Base-by-base conservation (phyloP, 1,140 invertebrate species). In the Camponotus floridanus region DNA sequence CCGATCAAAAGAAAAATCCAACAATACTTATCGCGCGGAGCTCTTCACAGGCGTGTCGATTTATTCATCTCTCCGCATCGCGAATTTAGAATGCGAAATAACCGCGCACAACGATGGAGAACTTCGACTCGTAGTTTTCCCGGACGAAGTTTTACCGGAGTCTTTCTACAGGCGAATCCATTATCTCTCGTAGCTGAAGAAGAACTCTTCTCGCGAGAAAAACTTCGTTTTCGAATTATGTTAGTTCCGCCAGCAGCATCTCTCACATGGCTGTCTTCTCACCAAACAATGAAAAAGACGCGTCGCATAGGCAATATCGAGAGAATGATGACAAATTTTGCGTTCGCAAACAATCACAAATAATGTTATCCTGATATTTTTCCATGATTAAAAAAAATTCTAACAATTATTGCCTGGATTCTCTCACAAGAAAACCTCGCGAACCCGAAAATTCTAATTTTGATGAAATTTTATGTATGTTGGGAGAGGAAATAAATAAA, bases 81-180 rank as follows among this genome's bases (percentile, higher is more conserved):
- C 64, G 48, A 70, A 80, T 80, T 80, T 64, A 59, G 78, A 80
- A 80, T 80, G 48, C 51, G 78, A 80, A 80, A 68, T 80, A 67
- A 61, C 61, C 62, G 64, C 18, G 62, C 31, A 68, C 76, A 39
- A 80, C 64, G 33, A 31, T 62, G 18, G 15, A 45, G 39, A 80
- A 80, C 59, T 78, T 78, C 36, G 70, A 65, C 26, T 65, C 61
- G 42, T 45, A 36, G 42, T 31, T 51, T 51, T 39, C 26, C 36
- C 45, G 26, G 21, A 15, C 5, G 5, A 65, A 80, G 78, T 80
- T 80, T 80, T 70, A 31, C 64, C 13, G 15, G 21, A 59, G 21
- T 51, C 78, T 80, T 70, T 80, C 48, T 59, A 59, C 64, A 65
- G 21, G 36, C 15, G 21, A 51, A 70, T 80, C 78, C 78, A 80